Evolutionary conservation across 2,888 invertebrate genomes (phyloP), one percentile per base, ranked within the genome.

Genomic region (Octodonta nipae): DNA sequence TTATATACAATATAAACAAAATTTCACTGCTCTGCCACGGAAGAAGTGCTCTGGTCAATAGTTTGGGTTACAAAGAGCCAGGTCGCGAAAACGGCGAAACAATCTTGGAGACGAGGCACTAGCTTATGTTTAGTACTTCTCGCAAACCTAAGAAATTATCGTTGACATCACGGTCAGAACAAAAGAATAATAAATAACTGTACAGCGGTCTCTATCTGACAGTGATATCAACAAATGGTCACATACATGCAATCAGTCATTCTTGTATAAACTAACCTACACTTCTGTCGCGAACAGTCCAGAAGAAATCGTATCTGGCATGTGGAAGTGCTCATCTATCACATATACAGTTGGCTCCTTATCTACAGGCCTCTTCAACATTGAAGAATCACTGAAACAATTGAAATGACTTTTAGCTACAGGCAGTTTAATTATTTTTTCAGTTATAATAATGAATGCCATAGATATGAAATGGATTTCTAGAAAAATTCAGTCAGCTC

Each of bases 261-360:
- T 37, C 44, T 33, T 43, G 31, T 44, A 40, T 46, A 47, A 46
- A 42, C 38, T 46, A 46, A 49, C n/a, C 47, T 78, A 80, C 67
- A 79, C 80, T 70, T 79, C 78, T 56, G 79, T 80, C 52, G 79
- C 79, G 60, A 78, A 77, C 58, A 75, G 75, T 41, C 66, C 66
- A 45, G 61, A 51, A 41, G 55, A 50, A 43, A 59, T 51, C 52
- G 56, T 54, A 49, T 76, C 75, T 63, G 75, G 76, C 55, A 65
- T 64, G 56, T 70, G 65, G 66, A 77, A 78, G 60, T 79, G 78
- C 64, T 78, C 78, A 67, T 78, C 79, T 62, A 79, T 68, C 58
- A 79, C 77, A 67, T 78, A 79, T 56, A 79, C 78, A 47, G 50
- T 55, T 59, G 56, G 49, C 47, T 74, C 74, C 54, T 64, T 63